These are phyloP conservation scores for Catharus bicknelli DNA, from an alignment of 2,113 vertebrate species.

Conservation along the genomic window DNA sequence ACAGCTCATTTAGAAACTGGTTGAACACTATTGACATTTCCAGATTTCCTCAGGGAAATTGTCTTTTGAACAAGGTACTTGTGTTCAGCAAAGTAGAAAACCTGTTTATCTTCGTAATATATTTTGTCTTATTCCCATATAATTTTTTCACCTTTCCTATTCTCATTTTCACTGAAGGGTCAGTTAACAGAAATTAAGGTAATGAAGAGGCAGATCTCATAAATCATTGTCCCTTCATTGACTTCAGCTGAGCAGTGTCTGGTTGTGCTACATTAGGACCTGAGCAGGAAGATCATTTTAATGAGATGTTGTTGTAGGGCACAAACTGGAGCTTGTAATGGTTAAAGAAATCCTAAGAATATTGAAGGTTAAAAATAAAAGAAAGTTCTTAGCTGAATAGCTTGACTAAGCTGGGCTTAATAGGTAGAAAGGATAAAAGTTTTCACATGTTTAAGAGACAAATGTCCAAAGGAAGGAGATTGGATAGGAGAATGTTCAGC, in stretches of 20 bases:
- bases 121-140: not conserved
- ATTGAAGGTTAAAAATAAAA: not conserved
- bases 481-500: not conserved
- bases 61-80: not conserved
- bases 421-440: not conserved
- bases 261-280: not conserved
- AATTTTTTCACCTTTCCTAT: not conserved
- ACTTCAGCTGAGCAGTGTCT: not conserved
- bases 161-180: not conserved
- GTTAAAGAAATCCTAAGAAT: not conserved
- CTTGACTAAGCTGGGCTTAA: not conserved
- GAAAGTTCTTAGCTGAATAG: not conserved
- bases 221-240: not conserved
- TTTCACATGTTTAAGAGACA: not conserved
- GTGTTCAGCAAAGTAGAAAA: not conserved
- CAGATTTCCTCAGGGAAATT: not conserved
- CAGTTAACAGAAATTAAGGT: not conserved
- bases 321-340: not conserved
- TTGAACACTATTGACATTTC: not conserved
- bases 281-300: not conserved
- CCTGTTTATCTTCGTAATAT: not conserved
- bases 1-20: not conserved
- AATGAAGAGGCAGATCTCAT: not conserved
- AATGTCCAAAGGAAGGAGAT: not conserved
- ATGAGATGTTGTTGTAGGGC: not conserved